These are phyloP conservation scores for Morone chrysops DNA, from an alignment of 2,113 vertebrate species.

Conservation along the genomic window DNA sequence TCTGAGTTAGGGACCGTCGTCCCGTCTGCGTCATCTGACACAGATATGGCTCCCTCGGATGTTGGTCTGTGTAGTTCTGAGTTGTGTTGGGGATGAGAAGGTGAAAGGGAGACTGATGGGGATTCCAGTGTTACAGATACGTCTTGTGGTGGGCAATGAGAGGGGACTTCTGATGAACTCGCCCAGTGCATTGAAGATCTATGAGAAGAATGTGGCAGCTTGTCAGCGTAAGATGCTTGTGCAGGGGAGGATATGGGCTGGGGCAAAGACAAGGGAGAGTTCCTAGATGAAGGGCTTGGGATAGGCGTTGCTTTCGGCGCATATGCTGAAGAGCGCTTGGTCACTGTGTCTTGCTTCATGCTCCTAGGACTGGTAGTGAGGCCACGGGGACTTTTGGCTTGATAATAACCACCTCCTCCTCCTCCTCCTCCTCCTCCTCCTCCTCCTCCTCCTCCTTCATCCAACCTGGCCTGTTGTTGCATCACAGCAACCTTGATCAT, in stretches of 20 bases:
- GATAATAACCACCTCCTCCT: conserved; percentile 80
- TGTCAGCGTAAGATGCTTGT: conserved; percentile 83
- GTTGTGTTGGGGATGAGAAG: conserved; percentile 75
- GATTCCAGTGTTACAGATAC: conserved; percentile 81
- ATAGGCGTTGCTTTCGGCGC: conserved; percentile 88
- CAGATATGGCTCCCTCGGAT: conserved; percentile 78
- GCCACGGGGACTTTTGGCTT: conserved; percentile 89
- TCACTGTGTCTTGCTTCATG: conserved; percentile 85
- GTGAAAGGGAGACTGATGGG: conserved; percentile 74
- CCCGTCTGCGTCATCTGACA: conserved; percentile 85
- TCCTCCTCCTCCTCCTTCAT: conserved; percentile 80
- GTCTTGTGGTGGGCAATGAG: conserved; percentile 80
- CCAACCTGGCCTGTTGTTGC: conserved; percentile 90
- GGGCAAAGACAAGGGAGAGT: conserved; percentile 85
- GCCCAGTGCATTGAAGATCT: conserved; percentile 84
- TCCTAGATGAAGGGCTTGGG: conserved; percentile 88
- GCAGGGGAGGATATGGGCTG: conserved; percentile 87
- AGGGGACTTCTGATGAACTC: conserved; percentile 80
- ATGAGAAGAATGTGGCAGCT: conserved; percentile 82
- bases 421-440: conserved; percentile 60
- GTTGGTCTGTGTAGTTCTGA: conserved; percentile 80
- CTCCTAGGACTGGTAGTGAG: conserved; percentile 89
- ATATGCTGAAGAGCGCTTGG: conserved; percentile 89
- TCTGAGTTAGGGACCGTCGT: conserved; percentile 85
- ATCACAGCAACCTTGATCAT: conserved; percentile 90